phyloP scores from a whole-genome alignment of 2,113 vertebrate genomes.

The Nibea coibor region DNA sequence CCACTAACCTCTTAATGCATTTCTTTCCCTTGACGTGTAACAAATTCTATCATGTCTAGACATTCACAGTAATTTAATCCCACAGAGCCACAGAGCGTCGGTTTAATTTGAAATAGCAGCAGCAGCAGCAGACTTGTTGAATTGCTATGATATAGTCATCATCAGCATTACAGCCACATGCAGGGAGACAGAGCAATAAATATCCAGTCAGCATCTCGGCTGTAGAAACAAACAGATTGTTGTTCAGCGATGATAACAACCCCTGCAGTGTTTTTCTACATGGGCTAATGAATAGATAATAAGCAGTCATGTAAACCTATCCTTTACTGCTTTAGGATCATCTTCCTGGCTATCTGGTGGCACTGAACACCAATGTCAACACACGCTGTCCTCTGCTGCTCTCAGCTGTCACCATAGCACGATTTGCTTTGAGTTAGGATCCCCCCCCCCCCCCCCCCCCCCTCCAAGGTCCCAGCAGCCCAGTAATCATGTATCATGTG shows the following conservation, averaged over 20 bases:
- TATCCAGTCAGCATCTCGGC: constrained; percentile 25
- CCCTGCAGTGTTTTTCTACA: background rate
- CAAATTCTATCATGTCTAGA: background rate
- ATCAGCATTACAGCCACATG: constrained; percentile 8
- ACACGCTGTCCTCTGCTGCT: constrained; percentile 26
- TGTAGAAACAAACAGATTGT: background rate
- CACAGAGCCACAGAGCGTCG: background rate
- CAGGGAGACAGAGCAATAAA: background rate
- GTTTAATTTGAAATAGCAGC: constrained; percentile 8
- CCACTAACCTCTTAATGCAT: background rate
- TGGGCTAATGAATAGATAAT: constrained; percentile 61
- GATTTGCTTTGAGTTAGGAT: background rate
- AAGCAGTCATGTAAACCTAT: constrained; percentile 46
- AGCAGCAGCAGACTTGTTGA: background rate
- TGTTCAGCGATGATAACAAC: background rate
- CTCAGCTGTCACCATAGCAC: background rate
- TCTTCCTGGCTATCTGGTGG: constrained; percentile 60
- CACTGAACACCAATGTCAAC: constrained; percentile 45
- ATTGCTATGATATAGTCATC: constrained; percentile 5
- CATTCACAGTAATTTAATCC: background rate
- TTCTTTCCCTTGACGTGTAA: background rate
- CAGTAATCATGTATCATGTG: background rate
- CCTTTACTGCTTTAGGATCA: constrained; percentile 44
- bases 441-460: background rate
- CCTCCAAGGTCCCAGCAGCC: background rate